Evolutionary conservation across 1,140 invertebrate genomes (phyloP).

Genomic region (Steinernema khuongi): DNA sequence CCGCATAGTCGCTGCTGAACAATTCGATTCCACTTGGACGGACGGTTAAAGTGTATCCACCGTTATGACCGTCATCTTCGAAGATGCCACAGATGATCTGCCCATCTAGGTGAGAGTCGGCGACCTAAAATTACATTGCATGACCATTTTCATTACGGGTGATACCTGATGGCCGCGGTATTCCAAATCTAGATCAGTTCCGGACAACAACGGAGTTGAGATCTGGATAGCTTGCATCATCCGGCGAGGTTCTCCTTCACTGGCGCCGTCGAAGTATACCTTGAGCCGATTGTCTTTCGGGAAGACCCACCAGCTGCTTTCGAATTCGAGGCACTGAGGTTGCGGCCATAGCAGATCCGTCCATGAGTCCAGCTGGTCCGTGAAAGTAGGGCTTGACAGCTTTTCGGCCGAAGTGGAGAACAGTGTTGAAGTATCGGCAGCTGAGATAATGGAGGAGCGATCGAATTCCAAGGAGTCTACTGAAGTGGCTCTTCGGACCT

Average conservation of each 20-base stretch:
- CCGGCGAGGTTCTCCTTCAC: conserved; percentile 29
- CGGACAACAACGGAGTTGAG: conserved; percentile 23
- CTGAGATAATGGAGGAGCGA: conserved; percentile 34
- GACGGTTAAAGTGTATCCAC: conserved; percentile 36
- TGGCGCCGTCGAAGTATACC: conserved; percentile 39
- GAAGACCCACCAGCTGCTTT: conserved; percentile 16
- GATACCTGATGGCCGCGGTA: conserved; percentile 37
- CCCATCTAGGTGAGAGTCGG: conserved; percentile 29
- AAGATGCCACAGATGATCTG: conserved; percentile 37
- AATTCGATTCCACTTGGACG: conserved; percentile 33
- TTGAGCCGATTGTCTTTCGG: conserved; percentile 35
- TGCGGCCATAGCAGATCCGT: conserved; percentile 45
- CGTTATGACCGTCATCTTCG: conserved; percentile 30
- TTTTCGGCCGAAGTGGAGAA: conserved; percentile 26
- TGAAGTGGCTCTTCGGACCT: conserved; percentile 22
- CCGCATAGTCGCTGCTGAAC: conserved; percentile 36
- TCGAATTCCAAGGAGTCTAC: conserved; percentile 37
- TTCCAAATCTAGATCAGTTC: conserved; percentile 35
- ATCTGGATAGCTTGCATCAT: conserved; percentile 42
- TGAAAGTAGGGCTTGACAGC: not conserved
- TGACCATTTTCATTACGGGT: not conserved
- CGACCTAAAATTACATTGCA: conserved; percentile 18
- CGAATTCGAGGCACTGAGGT: conserved; percentile 22
- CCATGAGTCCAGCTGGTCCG: conserved; percentile 33
- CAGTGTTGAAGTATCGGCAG: conserved; percentile 21